Percentiles rank a stretch among this genome's conserved stretches.
These are phyloP conservation scores for Erebia epiphron DNA, from an alignment of 2,888 invertebrate species.

Conservation along the genomic window DNA sequence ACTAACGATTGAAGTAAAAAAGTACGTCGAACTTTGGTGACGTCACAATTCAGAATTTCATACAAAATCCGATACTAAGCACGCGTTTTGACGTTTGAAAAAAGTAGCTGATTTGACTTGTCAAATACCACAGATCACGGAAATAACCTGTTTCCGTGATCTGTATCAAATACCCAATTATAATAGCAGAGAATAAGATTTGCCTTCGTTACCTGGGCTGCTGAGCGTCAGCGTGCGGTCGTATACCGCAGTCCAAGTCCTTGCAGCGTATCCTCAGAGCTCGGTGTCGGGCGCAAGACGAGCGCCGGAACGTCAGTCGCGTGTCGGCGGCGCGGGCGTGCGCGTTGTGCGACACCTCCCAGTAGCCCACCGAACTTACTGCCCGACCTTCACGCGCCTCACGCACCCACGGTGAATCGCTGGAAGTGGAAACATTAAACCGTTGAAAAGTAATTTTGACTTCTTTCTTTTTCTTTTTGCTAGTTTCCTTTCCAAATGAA, in stretches of 20 bases:
- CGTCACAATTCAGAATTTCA: too few species aligned
- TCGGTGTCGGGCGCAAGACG: conserved; percentile 84
- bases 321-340: conserved; percentile 81
- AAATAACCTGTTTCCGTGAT: too few species aligned
- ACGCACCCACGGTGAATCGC: conserved; percentile 69
- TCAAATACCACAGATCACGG: too few species aligned
- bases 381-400: conserved; percentile 73
- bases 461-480: too few species aligned
- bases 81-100: too few species aligned
- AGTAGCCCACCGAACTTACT: conserved; percentile 75
- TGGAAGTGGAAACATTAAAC: conserved; percentile 38
- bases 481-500: too few species aligned
- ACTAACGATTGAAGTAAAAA: too few species aligned
- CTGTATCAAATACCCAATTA: too few species aligned
- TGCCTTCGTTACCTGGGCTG: conserved; percentile 84
- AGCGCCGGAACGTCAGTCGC: conserved; percentile 85
- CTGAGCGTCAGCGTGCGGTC: conserved; percentile 85
- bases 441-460: too few species aligned
- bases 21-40: too few species aligned
- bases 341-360: conserved; percentile 83
- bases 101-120: too few species aligned
- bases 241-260: conserved; percentile 87
- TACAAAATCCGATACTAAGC: too few species aligned
- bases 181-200: neutral
- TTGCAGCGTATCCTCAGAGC: conserved; percentile 87